Evolutionary conservation across 1,140 invertebrate genomes (phyloP).

Genomic region (Drosophila funebris): DNA sequence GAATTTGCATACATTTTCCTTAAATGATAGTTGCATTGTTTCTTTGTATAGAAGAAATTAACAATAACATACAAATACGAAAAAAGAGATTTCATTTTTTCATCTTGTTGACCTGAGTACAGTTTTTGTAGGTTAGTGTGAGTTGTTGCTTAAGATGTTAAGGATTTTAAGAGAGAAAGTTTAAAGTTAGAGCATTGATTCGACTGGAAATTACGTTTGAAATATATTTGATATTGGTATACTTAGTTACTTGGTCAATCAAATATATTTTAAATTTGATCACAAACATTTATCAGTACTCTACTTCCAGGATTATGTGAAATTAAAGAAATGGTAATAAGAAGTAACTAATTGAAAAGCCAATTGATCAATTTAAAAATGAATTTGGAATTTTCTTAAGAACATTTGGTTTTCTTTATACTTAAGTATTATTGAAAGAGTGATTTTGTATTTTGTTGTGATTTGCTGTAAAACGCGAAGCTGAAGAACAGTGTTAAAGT

Average conservation of each 20-base stretch:
- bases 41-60: constrained; percentile 79
- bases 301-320: constrained; percentile 20
- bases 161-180: constrained; percentile 51
- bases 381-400: constrained; percentile 15
- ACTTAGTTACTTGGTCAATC: constrained; percentile 2
- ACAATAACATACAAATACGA: constrained; percentile 84
- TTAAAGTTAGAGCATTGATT: constrained; percentile 48
- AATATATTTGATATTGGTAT: constrained; percentile 13
- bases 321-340: not conserved
- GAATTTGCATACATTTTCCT: constrained; percentile 83
- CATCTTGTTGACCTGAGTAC: constrained; percentile 58
- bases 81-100: constrained; percentile 82
- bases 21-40: constrained; percentile 79
- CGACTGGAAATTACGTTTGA: constrained; percentile 9
- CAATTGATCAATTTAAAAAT: constrained; percentile 5
- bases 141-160: constrained; percentile 53
- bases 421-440: constrained; percentile 1
- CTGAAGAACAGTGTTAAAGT: constrained; percentile 62
- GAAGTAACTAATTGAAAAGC: not conserved
- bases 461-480: constrained; percentile 66
- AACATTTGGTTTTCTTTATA: constrained; percentile 23
- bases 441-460: constrained; percentile 14
- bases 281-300: constrained; percentile 26
- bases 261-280: constrained; percentile 26
- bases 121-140: constrained; percentile 51